Evolutionary conservation across 2,888 invertebrate species (phyloP).

Genomic region (Elysia crispata): DNA sequence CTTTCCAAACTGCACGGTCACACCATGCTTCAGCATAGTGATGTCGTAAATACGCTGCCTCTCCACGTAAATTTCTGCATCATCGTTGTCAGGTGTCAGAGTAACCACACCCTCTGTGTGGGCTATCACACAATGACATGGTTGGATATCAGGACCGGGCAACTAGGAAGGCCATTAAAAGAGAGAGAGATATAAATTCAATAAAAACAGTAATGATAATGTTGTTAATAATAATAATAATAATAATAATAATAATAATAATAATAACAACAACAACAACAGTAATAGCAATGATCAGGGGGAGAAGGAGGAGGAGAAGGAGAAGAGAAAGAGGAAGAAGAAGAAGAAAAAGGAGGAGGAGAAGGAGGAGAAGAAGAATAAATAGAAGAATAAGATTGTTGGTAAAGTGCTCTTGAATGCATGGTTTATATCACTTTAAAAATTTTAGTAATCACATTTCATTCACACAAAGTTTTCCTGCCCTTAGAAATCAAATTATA

Average conservation of each 20-base stretch:
- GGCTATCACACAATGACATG: slow-evolving; percentile 96
- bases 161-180: slow-evolving; percentile 72
- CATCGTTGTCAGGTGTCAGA: slow-evolving; percentile 93
- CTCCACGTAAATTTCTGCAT: slow-evolving; percentile 96
- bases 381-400: background rate
- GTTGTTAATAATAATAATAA: too few relatives aligned
- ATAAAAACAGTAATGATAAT: too few relatives aligned
- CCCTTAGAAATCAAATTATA: too few relatives aligned
- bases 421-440: too few relatives aligned
- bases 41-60: slow-evolving; percentile 94
- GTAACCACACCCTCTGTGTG: slow-evolving; percentile 93
- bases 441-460: too few relatives aligned
- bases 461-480: too few relatives aligned
- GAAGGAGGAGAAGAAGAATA: background rate
- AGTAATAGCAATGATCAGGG: too few relatives aligned
- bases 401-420: too few relatives aligned
- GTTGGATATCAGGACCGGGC: slow-evolving; percentile 93
- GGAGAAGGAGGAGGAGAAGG: background rate
- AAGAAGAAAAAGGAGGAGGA: background rate
- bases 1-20: slow-evolving; percentile 79
- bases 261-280: too few relatives aligned
- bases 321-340: background rate
- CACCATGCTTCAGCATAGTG: slow-evolving; percentile 86
- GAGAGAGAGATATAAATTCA: background rate
- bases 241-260: too few relatives aligned